Evolutionary conservation across 1,140 invertebrate genomes (phyloP).

Genomic region (Drosophila kepulauana): DNA sequence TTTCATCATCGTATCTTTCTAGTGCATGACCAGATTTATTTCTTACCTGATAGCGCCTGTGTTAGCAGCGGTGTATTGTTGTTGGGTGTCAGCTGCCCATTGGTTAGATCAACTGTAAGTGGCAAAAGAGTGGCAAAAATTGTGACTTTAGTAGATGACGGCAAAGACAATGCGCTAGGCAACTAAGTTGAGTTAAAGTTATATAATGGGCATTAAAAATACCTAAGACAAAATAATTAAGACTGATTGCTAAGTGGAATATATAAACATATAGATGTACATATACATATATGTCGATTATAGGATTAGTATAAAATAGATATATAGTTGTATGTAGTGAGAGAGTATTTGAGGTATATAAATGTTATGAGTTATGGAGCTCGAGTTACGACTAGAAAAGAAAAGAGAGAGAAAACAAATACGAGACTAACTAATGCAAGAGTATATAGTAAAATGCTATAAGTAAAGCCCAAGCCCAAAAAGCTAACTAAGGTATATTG

Average conservation of each 20-base stretch:
- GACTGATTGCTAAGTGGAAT: slow-evolving; percentile 54
- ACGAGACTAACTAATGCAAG: slow-evolving; percentile 9
- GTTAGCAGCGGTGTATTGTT: slow-evolving; percentile 97
- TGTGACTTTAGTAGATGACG: slow-evolving; percentile 47
- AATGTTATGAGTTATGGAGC: slow-evolving; percentile 3
- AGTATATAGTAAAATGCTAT: neutral
- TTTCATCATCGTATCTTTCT: neutral
- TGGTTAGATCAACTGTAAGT: slow-evolving; percentile 94
- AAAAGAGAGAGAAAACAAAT: slow-evolving; percentile 31
- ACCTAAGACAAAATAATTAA: slow-evolving; percentile 72
- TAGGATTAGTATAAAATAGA: slow-evolving; percentile 14
- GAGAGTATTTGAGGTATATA: slow-evolving; percentile 10
- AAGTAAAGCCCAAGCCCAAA: slow-evolving; percentile 23
- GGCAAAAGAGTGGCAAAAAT: slow-evolving; percentile 63
- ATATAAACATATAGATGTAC: slow-evolving; percentile 37
- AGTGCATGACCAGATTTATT: neutral
- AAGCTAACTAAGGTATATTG: slow-evolving; percentile 48
- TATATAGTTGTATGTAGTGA: slow-evolving; percentile 31
- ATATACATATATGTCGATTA: slow-evolving; percentile 41
- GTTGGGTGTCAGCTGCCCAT: slow-evolving; percentile 96
- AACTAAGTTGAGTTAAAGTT: slow-evolving; percentile 61
- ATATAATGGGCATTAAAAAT: slow-evolving; percentile 44
- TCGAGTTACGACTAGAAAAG: slow-evolving; percentile 33
- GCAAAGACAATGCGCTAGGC: neutral
- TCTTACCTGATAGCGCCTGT: slow-evolving; percentile 96